phyloP scores from a whole-genome alignment of 92 coral and sea anemone genomes.

The Zoanthus solanderi region DNA sequence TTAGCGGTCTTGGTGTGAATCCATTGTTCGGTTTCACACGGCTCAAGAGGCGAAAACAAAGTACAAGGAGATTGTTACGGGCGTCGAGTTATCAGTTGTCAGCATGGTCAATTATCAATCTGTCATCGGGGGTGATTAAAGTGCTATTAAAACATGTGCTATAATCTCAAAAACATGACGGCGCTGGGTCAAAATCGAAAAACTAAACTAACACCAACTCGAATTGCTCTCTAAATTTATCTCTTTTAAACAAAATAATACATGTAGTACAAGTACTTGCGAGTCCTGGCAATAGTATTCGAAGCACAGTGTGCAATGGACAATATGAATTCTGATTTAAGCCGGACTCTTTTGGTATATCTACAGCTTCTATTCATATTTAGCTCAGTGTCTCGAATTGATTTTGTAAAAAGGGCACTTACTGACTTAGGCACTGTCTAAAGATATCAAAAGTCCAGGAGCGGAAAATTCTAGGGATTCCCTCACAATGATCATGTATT shows the following conservation, averaged over 20 bases:
- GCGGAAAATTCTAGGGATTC: constrained; percentile 6
- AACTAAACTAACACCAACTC: background rate
- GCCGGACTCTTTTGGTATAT: constrained; percentile 11
- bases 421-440: background rate
- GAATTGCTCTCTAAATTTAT: constrained; percentile 1
- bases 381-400: background rate
- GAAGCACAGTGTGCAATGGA: constrained; percentile 4
- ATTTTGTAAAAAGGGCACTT: background rate
- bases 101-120: constrained; percentile 9
- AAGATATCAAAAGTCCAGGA: background rate
- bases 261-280: constrained; percentile 7
- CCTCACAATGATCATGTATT: constrained; percentile 10
- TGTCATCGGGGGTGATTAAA: constrained; percentile 7
- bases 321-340: background rate
- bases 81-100: background rate
- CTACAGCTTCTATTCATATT: background rate
- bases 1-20: constrained; percentile 6
- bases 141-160: background rate
- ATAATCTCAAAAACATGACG: background rate
- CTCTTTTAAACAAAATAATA: constrained; percentile 4
- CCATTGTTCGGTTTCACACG: constrained; percentile 24
- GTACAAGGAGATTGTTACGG: constrained; percentile 19
- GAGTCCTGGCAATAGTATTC: background rate
- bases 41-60: constrained; percentile 7
- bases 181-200: background rate